Percentiles rank a stretch among this genome's conserved stretches.
These are phyloP conservation scores for Cryptocephalus primarius DNA, from an alignment of 2,888 invertebrate species.

Conservation along the genomic window DNA sequence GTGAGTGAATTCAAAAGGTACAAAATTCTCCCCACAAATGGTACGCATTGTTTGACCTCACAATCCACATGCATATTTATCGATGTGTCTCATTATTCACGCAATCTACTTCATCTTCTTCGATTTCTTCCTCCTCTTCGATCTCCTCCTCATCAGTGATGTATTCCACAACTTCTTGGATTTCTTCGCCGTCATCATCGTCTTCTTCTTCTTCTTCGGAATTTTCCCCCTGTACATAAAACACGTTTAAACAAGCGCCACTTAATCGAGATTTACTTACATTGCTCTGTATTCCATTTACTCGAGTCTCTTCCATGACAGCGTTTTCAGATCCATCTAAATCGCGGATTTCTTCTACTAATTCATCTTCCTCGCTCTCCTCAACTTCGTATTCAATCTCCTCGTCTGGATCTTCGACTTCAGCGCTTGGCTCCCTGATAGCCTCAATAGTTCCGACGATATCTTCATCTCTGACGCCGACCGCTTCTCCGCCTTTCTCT, in stretches of 20 bases:
- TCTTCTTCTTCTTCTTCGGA: constrained; percentile 3
- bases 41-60: too few relatives aligned
- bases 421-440: too few relatives aligned
- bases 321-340: background rate
- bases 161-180: constrained; percentile 4
- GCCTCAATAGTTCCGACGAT: too few relatives aligned
- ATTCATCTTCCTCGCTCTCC: constrained; percentile 1
- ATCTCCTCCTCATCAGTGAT: constrained; percentile 1
- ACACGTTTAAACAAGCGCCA: too few relatives aligned
- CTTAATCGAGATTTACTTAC: too few relatives aligned
- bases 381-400: constrained; percentile 3
- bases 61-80: too few relatives aligned
- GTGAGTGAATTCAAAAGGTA: too few relatives aligned
- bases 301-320: too few relatives aligned
- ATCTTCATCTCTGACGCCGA: constrained; percentile 4
- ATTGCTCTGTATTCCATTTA: too few relatives aligned
- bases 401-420: background rate
- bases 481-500: constrained; percentile 6
- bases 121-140: background rate
- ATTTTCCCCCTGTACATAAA: background rate
- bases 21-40: too few relatives aligned
- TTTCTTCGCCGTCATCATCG: constrained; percentile 4
- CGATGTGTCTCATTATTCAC: background rate
- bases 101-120: background rate
- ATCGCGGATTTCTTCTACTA: constrained; percentile 1